Evolutionary conservation across 2,113 vertebrate species (phyloP).

Genomic region (Polypterus senegalus): DNA sequence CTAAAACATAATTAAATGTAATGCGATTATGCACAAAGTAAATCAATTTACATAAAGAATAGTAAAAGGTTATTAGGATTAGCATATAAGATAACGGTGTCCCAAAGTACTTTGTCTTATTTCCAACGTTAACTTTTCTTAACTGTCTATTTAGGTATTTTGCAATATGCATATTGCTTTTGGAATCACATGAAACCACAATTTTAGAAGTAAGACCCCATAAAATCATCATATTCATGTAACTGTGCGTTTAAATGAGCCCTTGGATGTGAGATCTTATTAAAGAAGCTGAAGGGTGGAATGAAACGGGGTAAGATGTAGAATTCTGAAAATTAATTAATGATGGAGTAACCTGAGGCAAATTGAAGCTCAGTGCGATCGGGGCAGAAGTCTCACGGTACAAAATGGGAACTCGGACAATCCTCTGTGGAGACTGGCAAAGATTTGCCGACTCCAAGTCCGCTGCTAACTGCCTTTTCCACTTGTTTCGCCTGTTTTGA

Average conservation of each 20-base stretch:
- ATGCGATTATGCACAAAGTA: too few relatives aligned
- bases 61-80: too few relatives aligned
- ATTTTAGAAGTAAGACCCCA: neutral
- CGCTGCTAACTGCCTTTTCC: constrained; percentile 79
- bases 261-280: constrained; percentile 78
- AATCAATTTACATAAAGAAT: too few relatives aligned
- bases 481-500: constrained; percentile 78
- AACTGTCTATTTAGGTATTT: too few relatives aligned
- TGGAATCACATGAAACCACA: too few relatives aligned
- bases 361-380: constrained; percentile 45
- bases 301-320: constrained; percentile 64
- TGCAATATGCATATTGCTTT: too few relatives aligned
- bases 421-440: constrained; percentile 62
- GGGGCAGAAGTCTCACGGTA: constrained; percentile 68
- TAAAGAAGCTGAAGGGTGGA: constrained; percentile 66
- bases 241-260: constrained; percentile 51
- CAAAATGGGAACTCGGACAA: constrained; percentile 79
- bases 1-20: too few relatives aligned
- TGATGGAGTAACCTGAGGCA: constrained; percentile 55
- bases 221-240: neutral
- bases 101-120: too few relatives aligned
- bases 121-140: too few relatives aligned
- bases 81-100: too few relatives aligned
- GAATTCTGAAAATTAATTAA: constrained; percentile 57
- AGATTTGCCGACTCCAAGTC: constrained; percentile 71